Conservation (phyloP, 2,888 invertebrate species). For the Agrilus biguttatus region DNA sequence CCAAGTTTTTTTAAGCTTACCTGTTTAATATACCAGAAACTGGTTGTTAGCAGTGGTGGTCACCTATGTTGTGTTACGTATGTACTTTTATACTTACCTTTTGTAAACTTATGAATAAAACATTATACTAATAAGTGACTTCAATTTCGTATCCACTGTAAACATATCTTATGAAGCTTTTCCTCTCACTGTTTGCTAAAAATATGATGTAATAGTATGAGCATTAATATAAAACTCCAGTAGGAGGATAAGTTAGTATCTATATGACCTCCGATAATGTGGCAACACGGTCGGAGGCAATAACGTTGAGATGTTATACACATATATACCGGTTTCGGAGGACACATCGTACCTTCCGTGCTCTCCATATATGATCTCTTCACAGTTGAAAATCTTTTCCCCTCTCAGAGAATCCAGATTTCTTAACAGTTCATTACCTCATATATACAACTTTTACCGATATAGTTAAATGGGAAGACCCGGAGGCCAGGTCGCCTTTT, state of each 20-base stretch:
- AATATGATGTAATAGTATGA: too few relatives aligned
- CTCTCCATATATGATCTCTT: neutral
- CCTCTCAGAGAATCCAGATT: neutral
- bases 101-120: too few relatives aligned
- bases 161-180: too few relatives aligned
- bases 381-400: neutral
- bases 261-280: neutral
- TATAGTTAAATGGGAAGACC: neutral
- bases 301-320: neutral
- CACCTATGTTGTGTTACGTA: too few relatives aligned
- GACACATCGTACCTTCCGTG: neutral
- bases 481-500: neutral
- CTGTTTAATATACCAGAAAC: too few relatives aligned
- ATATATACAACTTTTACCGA: neutral
- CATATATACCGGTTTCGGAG: neutral
- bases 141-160: too few relatives aligned
- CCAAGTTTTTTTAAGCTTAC: neutral
- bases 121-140: too few relatives aligned
- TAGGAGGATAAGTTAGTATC: neutral
- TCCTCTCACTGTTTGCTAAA: too few relatives aligned
- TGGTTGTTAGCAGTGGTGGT: too few relatives aligned
- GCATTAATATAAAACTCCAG: neutral
- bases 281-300: conserved; percentile 1
- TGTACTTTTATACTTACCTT: too few relatives aligned
- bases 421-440: neutral